Percentiles rank a stretch among this genome's conserved stretches.
Conservation (phyloP, 2,888 invertebrate species). For the Candidula unifasciata region DNA sequence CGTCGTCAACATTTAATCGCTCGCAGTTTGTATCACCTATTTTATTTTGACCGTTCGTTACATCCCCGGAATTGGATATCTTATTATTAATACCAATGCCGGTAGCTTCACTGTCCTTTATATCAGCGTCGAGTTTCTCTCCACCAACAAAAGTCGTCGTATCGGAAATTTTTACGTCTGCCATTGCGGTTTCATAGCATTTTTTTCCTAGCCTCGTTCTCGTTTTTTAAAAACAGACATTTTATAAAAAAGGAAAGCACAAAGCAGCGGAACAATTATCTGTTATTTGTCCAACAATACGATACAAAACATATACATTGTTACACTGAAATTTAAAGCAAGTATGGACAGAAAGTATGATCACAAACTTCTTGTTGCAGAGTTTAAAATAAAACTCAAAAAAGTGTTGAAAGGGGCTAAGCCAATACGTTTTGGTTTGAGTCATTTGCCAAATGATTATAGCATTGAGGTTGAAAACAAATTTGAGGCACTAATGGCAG, state of each 20-base stretch:
- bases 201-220: conserved; percentile 29
- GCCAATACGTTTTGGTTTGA: too few species aligned
- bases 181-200: conserved; percentile 59
- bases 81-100: conserved; percentile 1
- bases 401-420: too few species aligned
- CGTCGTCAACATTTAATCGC: background rate
- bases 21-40: background rate
- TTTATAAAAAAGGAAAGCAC: background rate
- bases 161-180: conserved; percentile 63
- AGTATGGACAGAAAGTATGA: too few species aligned
- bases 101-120: conserved; percentile 35
- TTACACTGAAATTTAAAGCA: too few species aligned
- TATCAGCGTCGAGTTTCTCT: conserved; percentile 7
- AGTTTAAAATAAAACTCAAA: too few species aligned
- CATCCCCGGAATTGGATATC: background rate
- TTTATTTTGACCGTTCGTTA: background rate
- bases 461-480: too few species aligned
- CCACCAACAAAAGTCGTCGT: conserved; percentile 22
- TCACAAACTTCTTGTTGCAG: too few species aligned
- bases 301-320: too few species aligned
- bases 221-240: background rate
- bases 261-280: background rate
- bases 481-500: too few species aligned
- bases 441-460: too few species aligned
- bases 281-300: too few species aligned